Evolutionary conservation across 2,888 invertebrate genomes (phyloP).

Genomic region (Pherbina coryleti): DNA sequence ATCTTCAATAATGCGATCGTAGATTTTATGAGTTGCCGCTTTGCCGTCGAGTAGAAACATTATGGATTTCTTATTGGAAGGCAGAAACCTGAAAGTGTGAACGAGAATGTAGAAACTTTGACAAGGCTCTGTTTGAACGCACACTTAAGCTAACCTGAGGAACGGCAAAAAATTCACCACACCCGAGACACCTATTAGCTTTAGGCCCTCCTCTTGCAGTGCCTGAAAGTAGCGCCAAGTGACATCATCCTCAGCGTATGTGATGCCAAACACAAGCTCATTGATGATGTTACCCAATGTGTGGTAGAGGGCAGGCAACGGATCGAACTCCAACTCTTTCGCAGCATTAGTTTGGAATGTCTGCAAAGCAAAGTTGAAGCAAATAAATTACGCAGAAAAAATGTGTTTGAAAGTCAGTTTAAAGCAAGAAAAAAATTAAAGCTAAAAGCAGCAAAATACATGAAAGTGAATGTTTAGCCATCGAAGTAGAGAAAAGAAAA

Average conservation of each 20-base stretch:
- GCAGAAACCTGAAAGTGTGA: slow-evolving; percentile 59
- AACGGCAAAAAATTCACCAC: slow-evolving; percentile 88
- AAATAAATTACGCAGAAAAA: too few relatives aligned
- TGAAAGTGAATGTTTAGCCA: too few relatives aligned
- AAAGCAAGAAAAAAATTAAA: too few relatives aligned
- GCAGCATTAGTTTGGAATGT: slow-evolving; percentile 41
- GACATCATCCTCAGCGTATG: slow-evolving; percentile 77
- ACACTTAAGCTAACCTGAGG: slow-evolving; percentile 72
- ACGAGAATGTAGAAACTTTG: background rate
- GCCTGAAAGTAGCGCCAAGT: slow-evolving; percentile 83
- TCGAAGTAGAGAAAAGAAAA: background rate
- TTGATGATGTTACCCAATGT: slow-evolving; percentile 83
- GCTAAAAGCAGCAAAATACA: too few relatives aligned
- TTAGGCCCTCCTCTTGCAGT: slow-evolving; percentile 86
- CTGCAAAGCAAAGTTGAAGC: background rate
- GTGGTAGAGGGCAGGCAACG: slow-evolving; percentile 70
- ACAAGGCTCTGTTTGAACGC: background rate
- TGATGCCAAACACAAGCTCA: slow-evolving; percentile 82
- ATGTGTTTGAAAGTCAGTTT: too few relatives aligned
- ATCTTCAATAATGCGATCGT: slow-evolving; percentile 76
- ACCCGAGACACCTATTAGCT: slow-evolving; percentile 85
- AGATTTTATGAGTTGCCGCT: slow-evolving; percentile 79
- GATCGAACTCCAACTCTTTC: slow-evolving; percentile 64
- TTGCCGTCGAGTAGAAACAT: slow-evolving; percentile 78
- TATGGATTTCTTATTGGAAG: slow-evolving; percentile 76